A percentile compares a stretch with the other conserved stretches of the same genome.
Evolutionary conservation across 2,888 invertebrate species (phyloP).

Genomic region (Idaea straminata): DNA sequence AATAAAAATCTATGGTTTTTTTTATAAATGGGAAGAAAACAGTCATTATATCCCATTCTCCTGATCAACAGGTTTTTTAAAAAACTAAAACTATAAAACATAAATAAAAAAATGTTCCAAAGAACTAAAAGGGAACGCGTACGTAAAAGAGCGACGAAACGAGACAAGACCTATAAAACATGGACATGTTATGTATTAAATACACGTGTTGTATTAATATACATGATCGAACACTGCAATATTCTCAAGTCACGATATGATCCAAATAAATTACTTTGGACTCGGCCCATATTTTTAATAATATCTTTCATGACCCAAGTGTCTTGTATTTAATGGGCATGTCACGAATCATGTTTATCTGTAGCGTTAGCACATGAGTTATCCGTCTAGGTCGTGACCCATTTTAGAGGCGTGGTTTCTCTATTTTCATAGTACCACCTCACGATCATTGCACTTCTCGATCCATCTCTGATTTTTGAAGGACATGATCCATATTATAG

Average conservation of each 20-base stretch:
- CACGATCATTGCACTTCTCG: too few species aligned
- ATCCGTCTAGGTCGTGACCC: not conserved
- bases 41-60: slow-evolving; percentile 39
- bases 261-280: not conserved
- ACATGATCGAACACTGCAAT: not conserved
- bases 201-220: not conserved
- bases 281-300: not conserved
- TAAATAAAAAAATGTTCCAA: not conserved
- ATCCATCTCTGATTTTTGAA: too few species aligned
- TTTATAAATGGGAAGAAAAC: slow-evolving; percentile 34
- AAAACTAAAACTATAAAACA: slow-evolving; percentile 17
- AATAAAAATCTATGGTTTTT: slow-evolving; percentile 26
- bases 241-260: not conserved
- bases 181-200: not conserved
- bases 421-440: too few species aligned
- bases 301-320: not conserved
- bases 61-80: slow-evolving; percentile 45
- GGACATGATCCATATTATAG: too few species aligned
- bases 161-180: not conserved
- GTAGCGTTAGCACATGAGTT: not conserved
- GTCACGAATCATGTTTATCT: not conserved
- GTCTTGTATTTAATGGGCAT: not conserved
- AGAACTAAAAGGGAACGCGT: slow-evolving; percentile 2
- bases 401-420: too few species aligned
- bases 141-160: slow-evolving; percentile 1